These are phyloP conservation scores for Talpa occidentalis DNA, from an alignment of 2,113 vertebrate species.

Conservation along the genomic window DNA sequence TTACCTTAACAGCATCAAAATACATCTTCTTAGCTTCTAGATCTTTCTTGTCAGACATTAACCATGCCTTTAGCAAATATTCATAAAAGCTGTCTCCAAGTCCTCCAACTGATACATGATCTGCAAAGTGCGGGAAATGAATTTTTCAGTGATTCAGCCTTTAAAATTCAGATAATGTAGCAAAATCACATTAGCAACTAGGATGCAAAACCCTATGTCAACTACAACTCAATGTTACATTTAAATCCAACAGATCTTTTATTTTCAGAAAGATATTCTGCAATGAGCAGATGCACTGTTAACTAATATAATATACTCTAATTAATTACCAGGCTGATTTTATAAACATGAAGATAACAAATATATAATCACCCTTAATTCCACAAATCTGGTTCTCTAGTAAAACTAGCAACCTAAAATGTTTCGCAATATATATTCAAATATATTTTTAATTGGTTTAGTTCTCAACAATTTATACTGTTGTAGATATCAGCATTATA, in stretches of 20 bases:
- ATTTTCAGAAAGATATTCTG: conserved; percentile 39
- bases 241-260: conserved; percentile 33
- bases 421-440: neutral
- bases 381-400: conserved; percentile 5
- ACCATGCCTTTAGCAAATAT: conserved; percentile 98
- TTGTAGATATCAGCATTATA: neutral
- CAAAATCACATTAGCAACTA: conserved; percentile 67
- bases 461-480: conserved; percentile 15
- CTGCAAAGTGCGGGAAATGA: conserved; percentile 85
- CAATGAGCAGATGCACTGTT: conserved; percentile 38
- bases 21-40: conserved; percentile 97
- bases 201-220: neutral
- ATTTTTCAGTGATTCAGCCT: conserved; percentile 75
- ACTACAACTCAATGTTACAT: neutral
- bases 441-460: conserved; percentile 26
- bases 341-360: neutral
- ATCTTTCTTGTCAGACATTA: conserved; percentile 98
- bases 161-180: conserved; percentile 70
- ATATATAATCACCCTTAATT: neutral
- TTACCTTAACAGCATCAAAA: conserved; percentile 97
- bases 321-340: conserved; percentile 37
- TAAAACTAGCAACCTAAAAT: neutral
- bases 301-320: neutral
- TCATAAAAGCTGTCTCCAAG: conserved; percentile 99
- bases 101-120: conserved; percentile 97